These are phyloP conservation scores for Mystacornis crossleyi DNA, from an alignment of 2,113 vertebrate species.

Conservation along the genomic window DNA sequence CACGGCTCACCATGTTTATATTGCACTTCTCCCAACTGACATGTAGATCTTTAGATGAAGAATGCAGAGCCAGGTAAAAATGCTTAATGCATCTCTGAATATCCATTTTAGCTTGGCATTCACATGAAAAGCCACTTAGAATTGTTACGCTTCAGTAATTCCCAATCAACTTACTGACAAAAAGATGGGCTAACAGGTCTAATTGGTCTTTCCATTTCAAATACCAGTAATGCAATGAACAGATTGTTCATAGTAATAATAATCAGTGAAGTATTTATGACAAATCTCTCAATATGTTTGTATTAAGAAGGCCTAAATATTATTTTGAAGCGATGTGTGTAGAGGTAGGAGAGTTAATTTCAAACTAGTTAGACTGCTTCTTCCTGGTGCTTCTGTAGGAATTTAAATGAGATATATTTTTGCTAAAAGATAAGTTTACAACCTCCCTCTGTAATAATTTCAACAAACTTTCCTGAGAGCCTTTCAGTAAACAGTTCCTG, in stretches of 20 bases:
- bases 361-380: background rate
- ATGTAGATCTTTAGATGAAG: constrained; percentile 28
- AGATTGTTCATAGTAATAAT: constrained; percentile 45
- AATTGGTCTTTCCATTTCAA: constrained; percentile 62
- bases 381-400: background rate
- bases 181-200: constrained; percentile 64
- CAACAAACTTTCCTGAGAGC: background rate
- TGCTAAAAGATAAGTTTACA: background rate
- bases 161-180: constrained; percentile 58
- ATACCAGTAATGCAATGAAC: constrained; percentile 48
- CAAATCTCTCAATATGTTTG: constrained; percentile 33
- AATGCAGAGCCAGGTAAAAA: constrained; percentile 30
- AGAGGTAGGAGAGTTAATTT: background rate
- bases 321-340: background rate
- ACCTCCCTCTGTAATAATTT: background rate
- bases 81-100: constrained; percentile 60
- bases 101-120: constrained; percentile 58
- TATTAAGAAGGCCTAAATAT: background rate
- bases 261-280: constrained; percentile 47
- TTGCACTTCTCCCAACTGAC: constrained; percentile 35
- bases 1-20: background rate
- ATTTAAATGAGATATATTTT: background rate
- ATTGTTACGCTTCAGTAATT: constrained; percentile 48
- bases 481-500: background rate
- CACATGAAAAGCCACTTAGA: constrained; percentile 61